Percentiles rank a stretch among this genome's conserved stretches.
Conservation (phyloP, 23 tunicate genomes). For the Corella eumyota region DNA sequence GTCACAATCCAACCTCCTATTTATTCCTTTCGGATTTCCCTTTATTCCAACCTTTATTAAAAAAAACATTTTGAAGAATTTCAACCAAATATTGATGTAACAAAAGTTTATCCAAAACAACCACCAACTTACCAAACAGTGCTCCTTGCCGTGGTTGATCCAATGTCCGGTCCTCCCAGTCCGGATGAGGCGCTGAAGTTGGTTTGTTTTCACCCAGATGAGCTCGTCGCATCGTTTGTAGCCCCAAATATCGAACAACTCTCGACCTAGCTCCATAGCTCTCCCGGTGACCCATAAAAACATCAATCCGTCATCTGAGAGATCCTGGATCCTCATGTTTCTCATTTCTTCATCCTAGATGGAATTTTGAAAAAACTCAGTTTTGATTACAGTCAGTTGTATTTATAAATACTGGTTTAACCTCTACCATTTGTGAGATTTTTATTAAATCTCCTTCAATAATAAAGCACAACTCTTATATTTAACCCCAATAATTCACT, state of each 20-base stretch:
- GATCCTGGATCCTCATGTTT: constrained; percentile 77
- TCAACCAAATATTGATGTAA: not conserved
- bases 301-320: constrained; percentile 95
- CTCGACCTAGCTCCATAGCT: constrained; percentile 97
- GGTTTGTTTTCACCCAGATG: constrained; percentile 99
- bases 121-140: constrained; percentile 46
- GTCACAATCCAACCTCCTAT: constrained; percentile 92
- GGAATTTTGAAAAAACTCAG: too few relatives aligned
- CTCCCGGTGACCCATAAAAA: constrained; percentile 99
- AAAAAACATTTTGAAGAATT: constrained; percentile 1
- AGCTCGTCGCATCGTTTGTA: constrained; percentile 93
- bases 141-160: constrained; percentile 99
- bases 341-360: constrained; percentile 82
- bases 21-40: constrained; percentile 79
- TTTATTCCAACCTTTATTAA: constrained; percentile 69
- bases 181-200: constrained; percentile 88
- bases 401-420: too few relatives aligned
- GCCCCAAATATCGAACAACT: constrained; percentile 86
- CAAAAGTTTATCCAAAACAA: not conserved
- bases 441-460: too few relatives aligned
- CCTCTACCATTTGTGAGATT: too few relatives aligned
- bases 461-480: too few relatives aligned
- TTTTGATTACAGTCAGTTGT: too few relatives aligned
- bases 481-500: too few relatives aligned
- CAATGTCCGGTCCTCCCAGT: constrained; percentile 99